Base-by-base conservation (phyloP, 2,113 vertebrate species). In the Maccullochella peelii region DNA sequence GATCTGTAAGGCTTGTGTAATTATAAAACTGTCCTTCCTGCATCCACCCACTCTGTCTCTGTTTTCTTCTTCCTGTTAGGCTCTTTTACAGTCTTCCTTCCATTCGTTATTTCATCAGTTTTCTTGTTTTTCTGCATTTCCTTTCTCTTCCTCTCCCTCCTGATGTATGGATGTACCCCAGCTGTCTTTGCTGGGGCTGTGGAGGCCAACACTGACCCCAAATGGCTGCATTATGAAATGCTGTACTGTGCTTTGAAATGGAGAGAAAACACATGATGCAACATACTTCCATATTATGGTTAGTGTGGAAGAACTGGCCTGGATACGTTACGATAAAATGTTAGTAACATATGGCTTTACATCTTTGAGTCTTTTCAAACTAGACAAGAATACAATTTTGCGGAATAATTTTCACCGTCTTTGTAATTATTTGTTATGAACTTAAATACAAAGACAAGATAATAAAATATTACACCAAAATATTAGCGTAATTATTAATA, bases 161-260 rank as follows among this genome's bases (percentile, higher is more conserved):
- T 84, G 83, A 79, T 88, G 79, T 79, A 63, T 86, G 63, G 79
- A 72, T 83, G 77, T 52, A 77, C 30, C 83, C 87, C 92, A 82
- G 85, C 85, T 80, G 78, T 79, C 70, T 81, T 61, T 30, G 42
- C 57, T 6, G 72, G 52, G 67, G 73, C 85, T 73, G 1, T 72
- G 75, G 93, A 92, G 80, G 89, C 86, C 93, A 94, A 95, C 85
- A 95, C 87, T 95, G 95, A 93, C 95, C 91, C 91, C 95, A 83
- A 72, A 93, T 93, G 95, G 94, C 73, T 58, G 82, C 5, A 68
- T 73, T 76, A 72, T 71, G 93, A 92, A 94, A 76, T 82, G 78
- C 75, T 80, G 67, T 52, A 40, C 72, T 12, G 61, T 16, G 73
- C 59, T 77, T 67, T 84, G 79, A 75, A 85, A 82, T 40, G 55